A percentile compares a stretch with the other conserved stretches of the same genome.
phyloP scores from a whole-genome alignment of 1,140 invertebrate species.

The Leguminivora glycinivorella region DNA sequence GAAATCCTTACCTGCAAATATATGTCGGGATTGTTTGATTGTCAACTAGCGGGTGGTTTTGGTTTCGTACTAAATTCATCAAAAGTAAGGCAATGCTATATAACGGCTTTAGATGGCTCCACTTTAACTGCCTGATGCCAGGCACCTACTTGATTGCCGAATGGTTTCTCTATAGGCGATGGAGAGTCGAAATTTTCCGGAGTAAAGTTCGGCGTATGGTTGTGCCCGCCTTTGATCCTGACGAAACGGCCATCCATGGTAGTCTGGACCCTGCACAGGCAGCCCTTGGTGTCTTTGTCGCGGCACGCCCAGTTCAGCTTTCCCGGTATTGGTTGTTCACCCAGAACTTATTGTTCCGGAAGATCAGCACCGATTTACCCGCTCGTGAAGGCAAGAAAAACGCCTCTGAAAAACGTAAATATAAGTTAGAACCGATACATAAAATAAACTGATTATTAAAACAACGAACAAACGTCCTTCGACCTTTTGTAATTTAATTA shows the following conservation, averaged over 20 bases:
- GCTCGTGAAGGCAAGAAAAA: conserved; percentile 72
- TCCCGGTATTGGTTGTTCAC: conserved; percentile 70
- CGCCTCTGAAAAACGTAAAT: conserved; percentile 55
- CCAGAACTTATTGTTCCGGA: conserved; percentile 71
- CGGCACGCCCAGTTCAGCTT: conserved; percentile 73
- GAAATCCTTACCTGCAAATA: conserved; percentile 3
- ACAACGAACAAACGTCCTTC: neutral
- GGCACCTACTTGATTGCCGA: conserved; percentile 12
- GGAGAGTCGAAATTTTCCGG: conserved; percentile 56
- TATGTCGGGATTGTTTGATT: neutral
- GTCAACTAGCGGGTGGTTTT: conserved; percentile 7
- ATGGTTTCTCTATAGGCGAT: conserved; percentile 35
- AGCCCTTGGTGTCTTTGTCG: conserved; percentile 66
- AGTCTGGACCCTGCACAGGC: conserved; percentile 69
- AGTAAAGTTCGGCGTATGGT: conserved; percentile 66
- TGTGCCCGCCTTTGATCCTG: conserved; percentile 61
- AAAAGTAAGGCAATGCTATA: neutral
- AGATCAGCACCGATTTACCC: conserved; percentile 72
- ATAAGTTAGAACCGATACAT: neutral
- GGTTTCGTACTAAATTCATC: conserved; percentile 2
- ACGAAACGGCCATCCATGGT: conserved; percentile 65
- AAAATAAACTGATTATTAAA: neutral
- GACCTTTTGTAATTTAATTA: neutral
- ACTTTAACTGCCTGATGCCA: conserved; percentile 20
- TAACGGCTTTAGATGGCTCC: conserved; percentile 1